Evolutionary conservation across 2,888 invertebrate genomes (phyloP).

Genomic region (Augochlorella aurata): DNA sequence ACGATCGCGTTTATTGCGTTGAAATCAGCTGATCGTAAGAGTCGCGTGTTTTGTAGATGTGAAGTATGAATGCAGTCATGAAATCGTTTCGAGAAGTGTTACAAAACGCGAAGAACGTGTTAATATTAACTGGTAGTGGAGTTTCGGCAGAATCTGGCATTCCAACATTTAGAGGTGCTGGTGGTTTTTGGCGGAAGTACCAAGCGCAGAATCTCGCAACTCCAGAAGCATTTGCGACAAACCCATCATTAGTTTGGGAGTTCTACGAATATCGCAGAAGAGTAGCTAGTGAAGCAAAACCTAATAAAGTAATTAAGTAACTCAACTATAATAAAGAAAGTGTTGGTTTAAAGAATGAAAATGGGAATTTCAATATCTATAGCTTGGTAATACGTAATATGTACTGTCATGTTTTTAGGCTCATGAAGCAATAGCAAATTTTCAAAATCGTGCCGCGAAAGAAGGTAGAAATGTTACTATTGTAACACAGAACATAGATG

Average conservation of each 20-base stretch:
- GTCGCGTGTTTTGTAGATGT: not conserved
- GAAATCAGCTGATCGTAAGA: constrained; percentile 26
- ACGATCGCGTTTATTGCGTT: not conserved
- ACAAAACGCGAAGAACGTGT: constrained; percentile 85
- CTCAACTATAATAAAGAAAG: not conserved
- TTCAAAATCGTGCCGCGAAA: constrained; percentile 84
- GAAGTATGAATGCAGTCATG: constrained; percentile 64
- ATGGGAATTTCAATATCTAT: not conserved
- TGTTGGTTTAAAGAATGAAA: not conserved
- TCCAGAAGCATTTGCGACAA: constrained; percentile 87
- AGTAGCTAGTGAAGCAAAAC: constrained; percentile 88
- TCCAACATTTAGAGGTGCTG: constrained; percentile 92
- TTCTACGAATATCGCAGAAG: constrained; percentile 94
- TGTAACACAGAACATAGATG: constrained; percentile 87
- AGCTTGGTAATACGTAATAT: not conserved
- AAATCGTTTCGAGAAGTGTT: constrained; percentile 84
- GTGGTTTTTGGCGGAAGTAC: constrained; percentile 92
- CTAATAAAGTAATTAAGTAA: constrained; percentile 85
- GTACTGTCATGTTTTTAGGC: constrained; percentile 83
- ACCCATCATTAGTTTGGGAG: constrained; percentile 94
- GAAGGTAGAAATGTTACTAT: constrained; percentile 84
- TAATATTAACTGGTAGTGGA: constrained; percentile 90
- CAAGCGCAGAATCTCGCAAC: constrained; percentile 87
- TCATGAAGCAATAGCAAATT: constrained; percentile 87
- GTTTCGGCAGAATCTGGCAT: constrained; percentile 93